A percentile compares a stretch with the other conserved stretches of the same genome.
Evolutionary conservation across 2,888 invertebrate species (phyloP).

Genomic region (Seira musarum): DNA sequence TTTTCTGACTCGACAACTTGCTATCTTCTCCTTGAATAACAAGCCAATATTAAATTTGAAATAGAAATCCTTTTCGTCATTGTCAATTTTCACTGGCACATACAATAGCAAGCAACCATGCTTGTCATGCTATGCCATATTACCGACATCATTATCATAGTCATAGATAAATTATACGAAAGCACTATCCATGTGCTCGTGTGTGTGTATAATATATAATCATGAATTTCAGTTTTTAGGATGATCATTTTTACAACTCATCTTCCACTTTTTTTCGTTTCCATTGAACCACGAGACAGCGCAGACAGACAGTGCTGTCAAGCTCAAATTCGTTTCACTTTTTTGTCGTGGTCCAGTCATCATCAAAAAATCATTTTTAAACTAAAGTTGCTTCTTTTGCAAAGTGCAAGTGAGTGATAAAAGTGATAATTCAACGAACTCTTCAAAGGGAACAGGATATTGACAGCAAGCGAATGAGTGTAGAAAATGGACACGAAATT

Average conservation of each 20-base stretch:
- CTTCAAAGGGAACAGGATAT: background rate
- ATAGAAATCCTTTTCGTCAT: conserved; percentile 51
- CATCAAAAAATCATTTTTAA: background rate
- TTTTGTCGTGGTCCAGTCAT: conserved; percentile 49
- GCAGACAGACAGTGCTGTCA: conserved; percentile 49
- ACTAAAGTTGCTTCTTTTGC: background rate
- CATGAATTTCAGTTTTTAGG: background rate
- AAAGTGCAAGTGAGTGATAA: background rate
- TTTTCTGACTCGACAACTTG: background rate
- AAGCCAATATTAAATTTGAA: too few relatives aligned
- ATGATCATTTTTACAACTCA: conserved; percentile 46
- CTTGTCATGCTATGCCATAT: background rate
- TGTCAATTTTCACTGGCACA: conserved; percentile 56
- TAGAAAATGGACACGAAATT: background rate
- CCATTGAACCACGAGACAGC: conserved; percentile 46
- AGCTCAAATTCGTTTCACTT: conserved; percentile 30
- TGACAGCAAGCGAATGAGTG: background rate
- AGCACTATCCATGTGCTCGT: conserved; percentile 15
- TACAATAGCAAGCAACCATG: conserved; percentile 33
- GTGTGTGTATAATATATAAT: too few relatives aligned
- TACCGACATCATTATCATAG: background rate
- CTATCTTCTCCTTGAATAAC: background rate
- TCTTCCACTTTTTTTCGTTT: conserved; percentile 34
- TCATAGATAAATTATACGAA: background rate
- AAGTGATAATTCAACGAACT: background rate